Conservation (phyloP, 2,888 invertebrate species). For the Romanomermis culicivorax region DNA sequence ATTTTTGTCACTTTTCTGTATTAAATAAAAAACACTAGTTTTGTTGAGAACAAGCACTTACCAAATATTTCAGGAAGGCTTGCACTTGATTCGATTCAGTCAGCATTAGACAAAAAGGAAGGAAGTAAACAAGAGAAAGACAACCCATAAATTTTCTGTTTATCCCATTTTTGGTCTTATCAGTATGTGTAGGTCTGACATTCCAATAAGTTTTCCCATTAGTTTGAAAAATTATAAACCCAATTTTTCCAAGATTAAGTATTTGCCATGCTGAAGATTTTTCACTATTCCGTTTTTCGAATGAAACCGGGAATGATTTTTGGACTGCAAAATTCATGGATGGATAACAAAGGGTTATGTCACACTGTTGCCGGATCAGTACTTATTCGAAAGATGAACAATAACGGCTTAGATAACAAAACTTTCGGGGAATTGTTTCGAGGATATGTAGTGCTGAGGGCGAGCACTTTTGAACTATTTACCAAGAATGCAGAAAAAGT, state of each 20-base stretch:
- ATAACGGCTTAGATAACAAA: neutral
- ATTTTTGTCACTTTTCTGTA: no score
- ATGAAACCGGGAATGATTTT: no score
- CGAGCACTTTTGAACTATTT: neutral
- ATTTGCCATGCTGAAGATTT: no score
- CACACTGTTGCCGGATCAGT: no score
- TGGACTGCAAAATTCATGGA: no score
- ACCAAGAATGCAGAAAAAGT: slow-evolving; percentile 1
- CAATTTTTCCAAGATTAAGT: no score
- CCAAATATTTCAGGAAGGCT: neutral
- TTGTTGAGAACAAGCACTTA: neutral
- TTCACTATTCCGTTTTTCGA: no score
- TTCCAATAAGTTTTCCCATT: neutral
- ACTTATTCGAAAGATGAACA: neutral
- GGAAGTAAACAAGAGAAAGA: no score
- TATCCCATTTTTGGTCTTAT: neutral
- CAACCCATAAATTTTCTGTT: neutral
- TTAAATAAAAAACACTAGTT: neutral
- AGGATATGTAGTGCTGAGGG: neutral
- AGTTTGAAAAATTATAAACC: neutral
- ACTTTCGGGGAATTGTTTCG: neutral
- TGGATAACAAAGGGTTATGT: no score
- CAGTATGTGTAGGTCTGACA: neutral
- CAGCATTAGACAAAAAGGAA: no score
- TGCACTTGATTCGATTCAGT: no score